These are phyloP conservation scores for Oscheius sp. DNA, from an alignment of 2,888 invertebrate genomes.

Conservation along the genomic window DNA sequence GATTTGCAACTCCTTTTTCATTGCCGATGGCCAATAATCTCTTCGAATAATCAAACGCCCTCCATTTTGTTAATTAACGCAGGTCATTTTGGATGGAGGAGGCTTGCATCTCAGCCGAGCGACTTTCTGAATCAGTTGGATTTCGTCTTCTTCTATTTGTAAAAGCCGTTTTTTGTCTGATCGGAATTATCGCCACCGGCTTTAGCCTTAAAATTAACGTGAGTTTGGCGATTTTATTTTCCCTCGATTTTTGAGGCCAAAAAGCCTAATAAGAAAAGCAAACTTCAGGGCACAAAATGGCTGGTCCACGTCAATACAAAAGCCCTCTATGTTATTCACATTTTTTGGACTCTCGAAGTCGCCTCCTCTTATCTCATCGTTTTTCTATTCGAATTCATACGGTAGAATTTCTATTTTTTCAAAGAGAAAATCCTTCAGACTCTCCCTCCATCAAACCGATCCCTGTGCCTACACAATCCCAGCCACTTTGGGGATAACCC, in stretches of 20 bases:
- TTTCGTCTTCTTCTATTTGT: not conserved
- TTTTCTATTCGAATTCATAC: conserved; percentile 8
- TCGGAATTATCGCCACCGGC: not conserved
- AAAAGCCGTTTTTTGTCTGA: conserved; percentile 2
- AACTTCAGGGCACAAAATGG: conserved; percentile 12
- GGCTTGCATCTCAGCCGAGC: not conserved
- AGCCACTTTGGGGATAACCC: not conserved
- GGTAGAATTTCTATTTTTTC: not conserved
- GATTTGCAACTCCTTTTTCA: too few relatives aligned
- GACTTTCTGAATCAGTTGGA: not conserved
- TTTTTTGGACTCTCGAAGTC: conserved; percentile 2
- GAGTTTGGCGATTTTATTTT: too few relatives aligned
- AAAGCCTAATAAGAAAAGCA: too few relatives aligned
- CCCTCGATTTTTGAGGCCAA: too few relatives aligned
- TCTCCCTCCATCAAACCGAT: not conserved
- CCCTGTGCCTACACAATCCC: conserved; percentile 10
- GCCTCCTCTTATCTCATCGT: not conserved
- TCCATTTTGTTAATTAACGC: too few relatives aligned
- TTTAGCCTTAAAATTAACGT: not conserved
- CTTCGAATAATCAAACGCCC: too few relatives aligned
- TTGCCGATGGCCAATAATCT: too few relatives aligned
- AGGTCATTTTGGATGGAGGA: not conserved
- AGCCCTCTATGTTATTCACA: conserved; percentile 1
- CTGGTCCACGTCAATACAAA: conserved; percentile 10
- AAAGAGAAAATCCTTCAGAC: not conserved